Conservation (phyloP, 1,140 invertebrate genomes). For the Micrasema minimum region DNA sequence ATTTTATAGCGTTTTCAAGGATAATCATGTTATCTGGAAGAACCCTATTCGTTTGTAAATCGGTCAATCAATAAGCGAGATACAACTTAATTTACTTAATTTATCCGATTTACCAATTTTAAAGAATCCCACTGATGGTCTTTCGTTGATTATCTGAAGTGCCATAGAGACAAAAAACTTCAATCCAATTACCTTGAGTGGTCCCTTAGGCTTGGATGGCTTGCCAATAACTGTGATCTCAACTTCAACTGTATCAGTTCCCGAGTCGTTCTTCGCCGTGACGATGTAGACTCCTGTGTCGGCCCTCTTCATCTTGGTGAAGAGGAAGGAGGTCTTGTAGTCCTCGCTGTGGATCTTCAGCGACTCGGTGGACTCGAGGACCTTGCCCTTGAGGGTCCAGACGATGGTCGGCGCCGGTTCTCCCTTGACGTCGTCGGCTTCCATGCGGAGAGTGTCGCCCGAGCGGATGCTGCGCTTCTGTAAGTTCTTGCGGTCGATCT, state of each 20-base stretch:
- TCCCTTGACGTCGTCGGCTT: slow-evolving; percentile 88
- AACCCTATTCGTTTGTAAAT: too few species aligned
- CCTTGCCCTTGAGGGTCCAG: slow-evolving; percentile 83
- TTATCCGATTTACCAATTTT: too few species aligned
- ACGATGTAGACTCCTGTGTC: slow-evolving; percentile 91
- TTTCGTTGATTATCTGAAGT: too few species aligned
- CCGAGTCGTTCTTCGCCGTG: slow-evolving; percentile 92
- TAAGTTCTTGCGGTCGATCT: slow-evolving; percentile 93
- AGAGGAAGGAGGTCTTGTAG: slow-evolving; percentile 90
- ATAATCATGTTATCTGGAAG: too few species aligned
- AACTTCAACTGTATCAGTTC: slow-evolving; percentile 91
- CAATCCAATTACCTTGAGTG: slow-evolving; percentile 74
- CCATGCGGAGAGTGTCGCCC: slow-evolving; percentile 87
- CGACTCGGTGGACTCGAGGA: slow-evolving; percentile 73
- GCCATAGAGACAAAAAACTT: too few species aligned
- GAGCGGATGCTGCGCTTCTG: slow-evolving; percentile 86
- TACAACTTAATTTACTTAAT: too few species aligned
- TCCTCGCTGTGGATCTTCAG: slow-evolving; percentile 90
- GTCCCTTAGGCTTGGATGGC: slow-evolving; percentile 86
- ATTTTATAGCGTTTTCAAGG: too few species aligned
- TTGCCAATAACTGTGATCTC: slow-evolving; percentile 90
- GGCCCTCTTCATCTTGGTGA: slow-evolving; percentile 82
- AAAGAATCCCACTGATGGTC: too few species aligned
- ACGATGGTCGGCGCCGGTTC: slow-evolving; percentile 89
- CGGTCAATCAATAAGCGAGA: too few species aligned